phyloP scores from a whole-genome alignment of 1,140 invertebrate genomes.

The Aphaenogaster floridana region DNA sequence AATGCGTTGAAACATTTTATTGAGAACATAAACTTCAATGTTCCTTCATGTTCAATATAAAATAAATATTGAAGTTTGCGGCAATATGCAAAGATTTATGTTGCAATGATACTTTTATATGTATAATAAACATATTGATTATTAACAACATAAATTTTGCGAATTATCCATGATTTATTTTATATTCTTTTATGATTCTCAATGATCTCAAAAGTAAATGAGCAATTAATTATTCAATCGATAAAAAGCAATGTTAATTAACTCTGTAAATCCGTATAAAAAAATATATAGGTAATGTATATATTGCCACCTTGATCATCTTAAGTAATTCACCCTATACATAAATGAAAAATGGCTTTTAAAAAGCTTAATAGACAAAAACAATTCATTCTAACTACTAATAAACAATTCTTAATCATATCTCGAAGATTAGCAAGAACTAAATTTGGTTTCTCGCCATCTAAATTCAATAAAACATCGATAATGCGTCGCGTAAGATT shows the following conservation, averaged over 20 bases:
- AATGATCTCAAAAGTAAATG: slow-evolving; percentile 9
- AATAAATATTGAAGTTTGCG: slow-evolving; percentile 17
- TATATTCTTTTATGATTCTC: background rate
- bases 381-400: slow-evolving; percentile 20
- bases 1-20: background rate
- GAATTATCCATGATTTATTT: background rate
- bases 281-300: background rate
- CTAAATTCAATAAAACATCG: slow-evolving; percentile 12
- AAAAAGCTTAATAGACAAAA: background rate
- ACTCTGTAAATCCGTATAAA: background rate
- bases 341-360: background rate
- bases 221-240: background rate
- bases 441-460: slow-evolving; percentile 16
- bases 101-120: background rate
- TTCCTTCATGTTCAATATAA: slow-evolving; percentile 11
- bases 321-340: slow-evolving; percentile 26
- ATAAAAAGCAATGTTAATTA: slow-evolving; percentile 4
- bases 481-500: slow-evolving; percentile 24
- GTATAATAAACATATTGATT: background rate
- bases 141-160: slow-evolving; percentile 18
- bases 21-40: background rate
- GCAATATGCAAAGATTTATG: background rate
- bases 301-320: background rate
- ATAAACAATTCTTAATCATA: slow-evolving; percentile 7
- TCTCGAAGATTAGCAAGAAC: slow-evolving; percentile 13